phyloP scores from a whole-genome alignment of 1,140 invertebrate species.

The Drosophila rufa region DNA sequence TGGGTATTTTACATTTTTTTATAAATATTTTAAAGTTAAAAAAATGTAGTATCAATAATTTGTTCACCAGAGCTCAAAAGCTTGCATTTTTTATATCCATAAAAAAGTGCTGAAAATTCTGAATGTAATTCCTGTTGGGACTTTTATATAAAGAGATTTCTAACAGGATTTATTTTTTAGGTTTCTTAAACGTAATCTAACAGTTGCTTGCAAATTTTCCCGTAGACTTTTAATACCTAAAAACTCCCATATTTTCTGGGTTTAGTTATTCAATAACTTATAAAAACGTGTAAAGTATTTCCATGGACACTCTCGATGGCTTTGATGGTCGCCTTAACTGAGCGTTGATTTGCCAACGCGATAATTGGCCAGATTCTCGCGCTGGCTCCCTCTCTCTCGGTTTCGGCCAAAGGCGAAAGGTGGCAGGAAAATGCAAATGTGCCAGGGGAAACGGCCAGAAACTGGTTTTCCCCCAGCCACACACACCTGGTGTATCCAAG shows the following conservation, averaged over 20 bases:
- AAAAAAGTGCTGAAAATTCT: no score
- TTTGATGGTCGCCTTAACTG: conserved; percentile 31
- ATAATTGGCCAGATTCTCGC: conserved; percentile 43
- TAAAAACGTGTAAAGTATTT: background rate
- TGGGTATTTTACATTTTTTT: no score
- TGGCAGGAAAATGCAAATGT: conserved; percentile 56
- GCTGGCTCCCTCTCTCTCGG: background rate
- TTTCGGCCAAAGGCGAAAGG: conserved; percentile 43
- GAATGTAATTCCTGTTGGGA: no score
- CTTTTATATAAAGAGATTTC: no score
- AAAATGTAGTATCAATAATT: no score
- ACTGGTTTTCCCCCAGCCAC: conserved; percentile 42
- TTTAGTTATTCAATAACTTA: background rate
- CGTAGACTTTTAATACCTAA: background rate
- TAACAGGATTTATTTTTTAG: no score
- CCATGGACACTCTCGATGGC: conserved; percentile 1
- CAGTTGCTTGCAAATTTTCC: background rate
- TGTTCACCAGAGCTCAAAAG: no score
- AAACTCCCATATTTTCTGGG: background rate
- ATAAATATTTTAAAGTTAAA: no score
- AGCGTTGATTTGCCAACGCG: conserved; percentile 34
- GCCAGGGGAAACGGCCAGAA: conserved; percentile 29
- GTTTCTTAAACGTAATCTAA: no score
- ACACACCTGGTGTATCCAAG: conserved; percentile 35
- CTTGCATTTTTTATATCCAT: no score